Percentiles rank a stretch among this genome's conserved stretches.
phyloP scores from a whole-genome alignment of 2,888 invertebrate genomes.

The Coelopa pilipes region DNA sequence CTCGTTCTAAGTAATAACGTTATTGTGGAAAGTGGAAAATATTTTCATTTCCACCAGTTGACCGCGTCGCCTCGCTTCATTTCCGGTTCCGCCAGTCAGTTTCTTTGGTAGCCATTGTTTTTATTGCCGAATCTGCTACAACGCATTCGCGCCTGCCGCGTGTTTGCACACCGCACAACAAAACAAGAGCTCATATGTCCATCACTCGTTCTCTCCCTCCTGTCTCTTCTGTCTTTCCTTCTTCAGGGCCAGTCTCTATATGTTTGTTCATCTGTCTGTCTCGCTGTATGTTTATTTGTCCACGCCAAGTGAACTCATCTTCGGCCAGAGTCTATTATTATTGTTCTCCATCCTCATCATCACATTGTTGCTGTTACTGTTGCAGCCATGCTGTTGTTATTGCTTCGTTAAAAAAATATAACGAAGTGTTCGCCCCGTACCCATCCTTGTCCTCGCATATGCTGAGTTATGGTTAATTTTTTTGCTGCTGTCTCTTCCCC shows the following conservation, averaged over 20 bases:
- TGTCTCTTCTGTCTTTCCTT: not conserved
- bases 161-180: too few species aligned
- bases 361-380: too few species aligned
- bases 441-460: not conserved
- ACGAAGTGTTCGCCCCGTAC: constrained; percentile 17
- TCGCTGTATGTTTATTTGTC: constrained; percentile 31
- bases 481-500: not conserved
- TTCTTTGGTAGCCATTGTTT: constrained; percentile 18
- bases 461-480: not conserved
- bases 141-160: constrained; percentile 22
- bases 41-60: not conserved
- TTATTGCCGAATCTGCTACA: constrained; percentile 19
- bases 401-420: constrained; percentile 29
- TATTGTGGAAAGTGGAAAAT: not conserved
- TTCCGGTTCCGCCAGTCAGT: not conserved
- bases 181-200: too few species aligned
- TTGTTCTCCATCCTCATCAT: not conserved
- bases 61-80: not conserved
- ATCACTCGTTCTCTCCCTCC: too few species aligned
- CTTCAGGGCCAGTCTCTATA: constrained; percentile 1
- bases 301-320: constrained; percentile 25
- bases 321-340: constrained; percentile 17
- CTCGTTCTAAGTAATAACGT: not conserved
- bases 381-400: constrained; percentile 1
- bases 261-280: constrained; percentile 26